Percentiles rank a stretch among this genome's conserved stretches.
Conservation (phyloP, 2,888 invertebrate genomes). For the Coenonympha glycerion region DNA sequence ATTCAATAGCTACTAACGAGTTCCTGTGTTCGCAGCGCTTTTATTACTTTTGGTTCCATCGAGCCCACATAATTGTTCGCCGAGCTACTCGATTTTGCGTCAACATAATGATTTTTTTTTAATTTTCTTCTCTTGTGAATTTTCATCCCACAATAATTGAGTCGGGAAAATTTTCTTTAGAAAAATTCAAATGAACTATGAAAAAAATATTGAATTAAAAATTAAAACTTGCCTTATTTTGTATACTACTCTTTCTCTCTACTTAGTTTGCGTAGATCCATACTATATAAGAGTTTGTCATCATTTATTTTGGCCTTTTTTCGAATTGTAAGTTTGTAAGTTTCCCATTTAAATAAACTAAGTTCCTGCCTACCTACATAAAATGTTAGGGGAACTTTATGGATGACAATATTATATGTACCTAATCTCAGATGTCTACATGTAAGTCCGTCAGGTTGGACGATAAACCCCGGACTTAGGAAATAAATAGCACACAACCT, state of each 20-base stretch:
- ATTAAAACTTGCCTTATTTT: no score
- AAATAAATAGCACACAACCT: slow-evolving; percentile 70
- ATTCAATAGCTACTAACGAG: slow-evolving; percentile 49
- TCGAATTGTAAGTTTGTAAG: no score
- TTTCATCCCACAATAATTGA: neutral
- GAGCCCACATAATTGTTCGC: slow-evolving; percentile 20
- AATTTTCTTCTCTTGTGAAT: slow-evolving; percentile 4
- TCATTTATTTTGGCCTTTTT: no score
- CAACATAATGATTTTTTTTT: slow-evolving; percentile 12
- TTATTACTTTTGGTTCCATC: slow-evolving; percentile 24
- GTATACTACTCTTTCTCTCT: no score
- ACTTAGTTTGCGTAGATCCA: no score
- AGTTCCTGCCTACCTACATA: neutral
- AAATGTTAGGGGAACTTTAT: neutral
- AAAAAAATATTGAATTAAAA: neutral
- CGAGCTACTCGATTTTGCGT: slow-evolving; percentile 16
- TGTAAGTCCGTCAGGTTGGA: slow-evolving; percentile 23
- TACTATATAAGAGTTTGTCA: no score
- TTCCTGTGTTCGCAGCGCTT: slow-evolving; percentile 34
- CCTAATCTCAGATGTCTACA: slow-evolving; percentile 23
- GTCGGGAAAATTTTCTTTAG: neutral
- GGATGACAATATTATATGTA: neutral
- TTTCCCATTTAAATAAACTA: neutral
- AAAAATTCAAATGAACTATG: neutral
- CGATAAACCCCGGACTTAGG: slow-evolving; percentile 40